These are phyloP conservation scores for Subacronicta megacephala DNA, from an alignment of 2,888 invertebrate genomes.

Conservation along the genomic window DNA sequence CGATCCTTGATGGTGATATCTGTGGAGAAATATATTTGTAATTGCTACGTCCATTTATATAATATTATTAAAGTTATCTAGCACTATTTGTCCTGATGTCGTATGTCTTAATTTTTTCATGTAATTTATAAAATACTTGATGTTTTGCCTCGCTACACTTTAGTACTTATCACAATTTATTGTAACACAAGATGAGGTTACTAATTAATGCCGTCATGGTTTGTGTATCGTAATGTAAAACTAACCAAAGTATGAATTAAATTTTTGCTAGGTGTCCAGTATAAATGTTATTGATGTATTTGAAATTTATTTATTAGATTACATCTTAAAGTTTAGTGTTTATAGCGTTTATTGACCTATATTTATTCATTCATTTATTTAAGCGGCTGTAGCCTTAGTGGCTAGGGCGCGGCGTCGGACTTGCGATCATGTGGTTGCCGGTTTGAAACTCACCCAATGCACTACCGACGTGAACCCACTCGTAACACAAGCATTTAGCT, in stretches of 20 bases:
- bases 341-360: conserved; percentile 15
- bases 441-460: too few relatives aligned
- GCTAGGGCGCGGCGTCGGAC: too few relatives aligned
- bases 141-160: conserved; percentile 55
- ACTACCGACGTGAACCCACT: too few relatives aligned
- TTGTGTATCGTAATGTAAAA: conserved; percentile 60
- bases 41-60: conserved; percentile 83
- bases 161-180: conserved; percentile 67
- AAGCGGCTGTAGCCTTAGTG: too few relatives aligned
- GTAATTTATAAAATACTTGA: conserved; percentile 34
- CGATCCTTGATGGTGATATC: conserved; percentile 9
- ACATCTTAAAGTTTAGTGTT: conserved; percentile 29
- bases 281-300: conserved; percentile 42
- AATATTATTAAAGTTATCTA: conserved; percentile 68
- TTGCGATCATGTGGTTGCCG: too few relatives aligned
- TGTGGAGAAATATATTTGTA: conserved; percentile 58
- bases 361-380: too few relatives aligned
- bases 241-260: conserved; percentile 66
- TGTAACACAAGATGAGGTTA: conserved; percentile 39
- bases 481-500: too few relatives aligned
- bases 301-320: conserved; percentile 15
- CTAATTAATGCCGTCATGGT: conserved; percentile 59
- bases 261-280: conserved; percentile 56
- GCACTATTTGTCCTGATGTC: conserved; percentile 56
- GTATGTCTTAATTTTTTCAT: conserved; percentile 33